Conservation (phyloP, 2,888 invertebrate species). For the Heterodera filipjevi region DNA sequence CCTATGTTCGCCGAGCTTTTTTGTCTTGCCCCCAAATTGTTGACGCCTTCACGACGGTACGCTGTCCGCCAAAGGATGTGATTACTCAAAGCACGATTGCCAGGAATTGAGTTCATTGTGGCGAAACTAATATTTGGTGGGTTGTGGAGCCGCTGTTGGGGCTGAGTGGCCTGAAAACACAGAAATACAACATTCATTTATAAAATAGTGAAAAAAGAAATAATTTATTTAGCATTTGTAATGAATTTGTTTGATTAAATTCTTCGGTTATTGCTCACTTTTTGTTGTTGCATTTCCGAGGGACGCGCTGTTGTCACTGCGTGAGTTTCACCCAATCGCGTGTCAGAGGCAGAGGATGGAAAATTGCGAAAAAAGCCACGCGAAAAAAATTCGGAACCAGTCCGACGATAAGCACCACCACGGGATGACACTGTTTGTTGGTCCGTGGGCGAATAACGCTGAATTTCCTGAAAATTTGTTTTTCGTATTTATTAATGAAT, state of each 20-base stretch:
- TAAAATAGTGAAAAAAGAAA: too few relatives aligned
- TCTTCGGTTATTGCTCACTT: background rate
- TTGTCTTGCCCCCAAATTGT: constrained; percentile 21
- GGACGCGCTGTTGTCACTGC: background rate
- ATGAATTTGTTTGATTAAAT: too few relatives aligned
- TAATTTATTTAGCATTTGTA: too few relatives aligned
- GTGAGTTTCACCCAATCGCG: background rate
- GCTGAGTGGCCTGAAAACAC: background rate
- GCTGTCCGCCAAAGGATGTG: constrained; percentile 62
- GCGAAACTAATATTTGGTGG: background rate
- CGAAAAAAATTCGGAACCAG: constrained; percentile 26
- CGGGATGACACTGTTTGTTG: constrained; percentile 2
- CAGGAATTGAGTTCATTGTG: constrained; percentile 44
- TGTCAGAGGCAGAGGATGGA: constrained; percentile 25
- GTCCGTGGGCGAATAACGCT: constrained; percentile 14
- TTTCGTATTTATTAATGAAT: too few relatives aligned
- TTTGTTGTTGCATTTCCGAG: background rate
- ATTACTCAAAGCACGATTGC: constrained; percentile 58
- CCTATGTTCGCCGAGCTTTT: background rate
- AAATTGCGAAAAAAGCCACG: constrained; percentile 22
- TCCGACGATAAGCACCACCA: constrained; percentile 11
- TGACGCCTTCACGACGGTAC: constrained; percentile 40
- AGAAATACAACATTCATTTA: background rate
- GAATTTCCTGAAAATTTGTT: constrained; percentile 19
- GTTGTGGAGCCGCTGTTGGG: constrained; percentile 20